Percentiles rank a stretch among this genome's conserved stretches.
phyloP scores from a whole-genome alignment of 2,797 vertebrate genomes.

The Sebastes wilsoni region DNA sequence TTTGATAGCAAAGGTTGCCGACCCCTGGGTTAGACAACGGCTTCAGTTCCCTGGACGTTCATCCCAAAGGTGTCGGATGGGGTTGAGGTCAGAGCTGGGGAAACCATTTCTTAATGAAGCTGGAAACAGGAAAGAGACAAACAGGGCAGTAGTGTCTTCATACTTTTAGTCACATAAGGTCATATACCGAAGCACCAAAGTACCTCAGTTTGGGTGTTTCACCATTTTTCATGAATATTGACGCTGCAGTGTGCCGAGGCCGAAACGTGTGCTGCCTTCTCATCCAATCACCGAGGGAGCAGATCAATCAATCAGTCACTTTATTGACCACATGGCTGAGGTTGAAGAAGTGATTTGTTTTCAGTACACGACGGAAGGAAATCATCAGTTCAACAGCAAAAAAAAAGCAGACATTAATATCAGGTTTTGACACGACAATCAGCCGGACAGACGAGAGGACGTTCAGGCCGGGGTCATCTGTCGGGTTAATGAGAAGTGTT shows the following conservation, averaged over 20 bases:
- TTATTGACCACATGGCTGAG: neutral
- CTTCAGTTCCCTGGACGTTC: too few species aligned
- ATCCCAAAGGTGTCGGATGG: too few species aligned
- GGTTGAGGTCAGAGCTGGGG: too few species aligned
- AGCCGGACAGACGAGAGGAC: neutral
- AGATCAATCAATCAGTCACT: neutral
- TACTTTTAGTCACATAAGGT: neutral
- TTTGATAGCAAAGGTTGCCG: too few species aligned
- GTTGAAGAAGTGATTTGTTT: neutral
- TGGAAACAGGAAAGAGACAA: too few species aligned
- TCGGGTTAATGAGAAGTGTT: slow-evolving; percentile 38
- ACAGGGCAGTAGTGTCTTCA: neutral
- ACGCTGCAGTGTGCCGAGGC: neutral
- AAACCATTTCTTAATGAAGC: too few species aligned
- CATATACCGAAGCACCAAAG: neutral
- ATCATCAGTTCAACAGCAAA: neutral
- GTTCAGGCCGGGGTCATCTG: neutral
- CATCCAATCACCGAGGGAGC: neutral
- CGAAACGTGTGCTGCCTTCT: neutral
- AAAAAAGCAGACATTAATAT: neutral
- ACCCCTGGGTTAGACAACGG: too few species aligned
- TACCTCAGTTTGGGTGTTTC: neutral
- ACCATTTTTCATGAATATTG: neutral
- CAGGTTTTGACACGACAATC: neutral
- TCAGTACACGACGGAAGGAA: neutral